These are phyloP conservation scores for Mormyrops attenuatus DNA, from an alignment of 2,797 vertebrate species.

Conservation along the genomic window DNA sequence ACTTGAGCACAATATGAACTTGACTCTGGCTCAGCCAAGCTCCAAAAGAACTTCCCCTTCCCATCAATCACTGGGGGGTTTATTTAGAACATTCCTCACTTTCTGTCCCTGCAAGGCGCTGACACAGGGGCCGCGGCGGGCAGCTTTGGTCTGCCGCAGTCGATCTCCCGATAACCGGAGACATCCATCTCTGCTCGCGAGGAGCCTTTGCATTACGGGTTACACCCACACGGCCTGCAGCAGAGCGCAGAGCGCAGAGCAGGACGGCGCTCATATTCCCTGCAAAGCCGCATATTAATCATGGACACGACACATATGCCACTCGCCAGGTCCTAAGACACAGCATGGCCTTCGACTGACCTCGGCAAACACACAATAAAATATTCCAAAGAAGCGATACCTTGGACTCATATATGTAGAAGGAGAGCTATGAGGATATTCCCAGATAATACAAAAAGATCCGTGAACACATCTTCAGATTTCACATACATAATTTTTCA, in stretches of 20 bases:
- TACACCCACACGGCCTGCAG: constrained; percentile 37
- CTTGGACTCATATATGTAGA: neutral
- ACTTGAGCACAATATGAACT: neutral
- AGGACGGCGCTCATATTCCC: constrained; percentile 38
- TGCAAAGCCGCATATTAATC: constrained; percentile 13
- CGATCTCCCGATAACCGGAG: constrained; percentile 29
- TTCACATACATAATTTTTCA: neutral
- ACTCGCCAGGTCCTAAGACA: neutral
- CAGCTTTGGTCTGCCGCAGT: constrained; percentile 28
- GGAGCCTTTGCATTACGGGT: neutral
- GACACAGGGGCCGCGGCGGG: constrained; percentile 28
- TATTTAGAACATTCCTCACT: constrained; percentile 4
- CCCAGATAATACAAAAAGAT: neutral
- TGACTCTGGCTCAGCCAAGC: neutral
- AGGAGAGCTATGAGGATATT: neutral
- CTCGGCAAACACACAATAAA: neutral
- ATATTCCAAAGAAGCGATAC: neutral
- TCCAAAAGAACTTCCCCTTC: neutral
- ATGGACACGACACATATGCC: neutral
- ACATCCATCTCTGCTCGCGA: constrained; percentile 27
- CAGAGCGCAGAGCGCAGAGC: constrained; percentile 41
- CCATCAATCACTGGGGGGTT: neutral
- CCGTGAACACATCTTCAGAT: neutral
- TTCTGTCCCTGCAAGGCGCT: constrained; percentile 16
- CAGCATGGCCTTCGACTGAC: neutral